Conservation (phyloP, 2,888 invertebrate species). For the Itoplectis maculator region DNA sequence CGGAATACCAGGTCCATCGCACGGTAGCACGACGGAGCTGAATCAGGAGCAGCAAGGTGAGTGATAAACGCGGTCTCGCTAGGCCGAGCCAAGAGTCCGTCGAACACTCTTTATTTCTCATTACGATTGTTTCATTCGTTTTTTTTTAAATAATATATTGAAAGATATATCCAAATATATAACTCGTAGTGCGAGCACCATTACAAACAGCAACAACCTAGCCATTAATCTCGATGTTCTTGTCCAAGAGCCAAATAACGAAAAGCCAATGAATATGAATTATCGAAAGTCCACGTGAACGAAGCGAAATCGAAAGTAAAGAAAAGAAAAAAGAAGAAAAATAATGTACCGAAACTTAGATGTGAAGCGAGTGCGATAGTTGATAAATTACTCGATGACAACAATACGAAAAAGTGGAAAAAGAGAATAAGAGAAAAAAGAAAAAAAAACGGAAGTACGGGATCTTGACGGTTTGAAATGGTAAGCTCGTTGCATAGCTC, state of each 20-base stretch:
- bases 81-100: constrained; percentile 40
- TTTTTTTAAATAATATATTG: constrained; percentile 4
- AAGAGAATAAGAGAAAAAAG: constrained; percentile 62
- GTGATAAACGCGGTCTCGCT: constrained; percentile 71
- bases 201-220: constrained; percentile 85
- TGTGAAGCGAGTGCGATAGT: constrained; percentile 59
- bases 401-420: constrained; percentile 35
- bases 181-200: constrained; percentile 84
- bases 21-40: constrained; percentile 79
- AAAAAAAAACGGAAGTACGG: constrained; percentile 73
- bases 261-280: constrained; percentile 61
- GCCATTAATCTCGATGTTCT: constrained; percentile 82
- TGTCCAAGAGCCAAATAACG: constrained; percentile 77
- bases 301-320: constrained; percentile 59
- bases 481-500: constrained; percentile 84
- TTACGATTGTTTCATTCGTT: constrained; percentile 28
- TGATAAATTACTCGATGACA: constrained; percentile 36
- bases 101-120: constrained; percentile 38
- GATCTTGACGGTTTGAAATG: constrained; percentile 84
- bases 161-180: constrained; percentile 42
- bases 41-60: constrained; percentile 84
- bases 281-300: constrained; percentile 70
- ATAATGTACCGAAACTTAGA: constrained; percentile 44
- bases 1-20: constrained; percentile 83
- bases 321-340: constrained; percentile 49